Evolutionary conservation across 2,113 vertebrate genomes (phyloP).

Genomic region (Bostrychus sinensis): DNA sequence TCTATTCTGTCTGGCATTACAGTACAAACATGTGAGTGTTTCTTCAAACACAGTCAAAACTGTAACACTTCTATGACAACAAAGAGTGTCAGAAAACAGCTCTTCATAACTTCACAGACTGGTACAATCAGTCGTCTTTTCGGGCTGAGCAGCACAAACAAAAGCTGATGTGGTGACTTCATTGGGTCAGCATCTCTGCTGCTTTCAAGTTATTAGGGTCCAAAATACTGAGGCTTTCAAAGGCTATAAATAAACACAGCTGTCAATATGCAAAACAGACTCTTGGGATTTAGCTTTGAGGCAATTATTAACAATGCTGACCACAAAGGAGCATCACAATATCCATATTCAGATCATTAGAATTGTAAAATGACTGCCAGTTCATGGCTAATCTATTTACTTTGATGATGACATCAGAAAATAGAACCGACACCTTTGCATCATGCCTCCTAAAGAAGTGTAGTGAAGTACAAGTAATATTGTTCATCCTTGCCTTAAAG

Average conservation of each 20-base stretch:
- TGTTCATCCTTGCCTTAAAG: no score
- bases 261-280: slow-evolving; percentile 49
- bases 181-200: slow-evolving; percentile 23
- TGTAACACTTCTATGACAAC: slow-evolving; percentile 17
- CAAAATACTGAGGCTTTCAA: slow-evolving; percentile 49
- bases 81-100: slow-evolving; percentile 31
- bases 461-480: no score
- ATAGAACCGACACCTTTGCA: no score
- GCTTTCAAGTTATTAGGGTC: slow-evolving; percentile 39
- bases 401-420: no score
- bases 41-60: slow-evolving; percentile 17
- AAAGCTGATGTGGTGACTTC: slow-evolving; percentile 38
- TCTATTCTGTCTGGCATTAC: slow-evolving; percentile 18
- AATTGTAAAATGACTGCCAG: no score
- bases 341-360: background rate
- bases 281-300: slow-evolving; percentile 38
- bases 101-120: slow-evolving; percentile 34
- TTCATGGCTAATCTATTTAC: no score
- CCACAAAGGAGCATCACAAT: background rate
- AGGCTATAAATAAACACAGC: slow-evolving; percentile 56
- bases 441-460: no score
- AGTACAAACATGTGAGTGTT: slow-evolving; percentile 6
- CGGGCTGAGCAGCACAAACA: slow-evolving; percentile 22
- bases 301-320: slow-evolving; percentile 20
- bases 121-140: slow-evolving; percentile 29